A percentile compares a stretch with the other conserved stretches of the same genome.
Evolutionary conservation across 2,888 invertebrate genomes (phyloP).

Genomic region (Anagyrus pseudococci): DNA sequence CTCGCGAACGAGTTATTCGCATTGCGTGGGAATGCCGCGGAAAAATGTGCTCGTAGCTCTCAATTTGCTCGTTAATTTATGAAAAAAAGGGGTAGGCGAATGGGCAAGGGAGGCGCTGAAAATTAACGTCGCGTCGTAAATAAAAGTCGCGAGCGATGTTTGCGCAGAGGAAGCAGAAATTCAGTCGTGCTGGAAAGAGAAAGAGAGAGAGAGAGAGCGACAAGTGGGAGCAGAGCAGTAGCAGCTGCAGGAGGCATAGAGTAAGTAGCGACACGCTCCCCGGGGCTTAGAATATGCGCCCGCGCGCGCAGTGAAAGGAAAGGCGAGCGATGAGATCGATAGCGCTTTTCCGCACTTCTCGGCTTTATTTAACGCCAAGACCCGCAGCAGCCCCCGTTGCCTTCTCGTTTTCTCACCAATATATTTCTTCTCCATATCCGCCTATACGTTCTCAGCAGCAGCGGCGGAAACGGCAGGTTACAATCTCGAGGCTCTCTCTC

Average conservation of each 20-base stretch:
- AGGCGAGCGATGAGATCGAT: constrained; percentile 15
- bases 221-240: not conserved
- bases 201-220: no score
- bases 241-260: not conserved
- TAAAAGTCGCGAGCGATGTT: no score
- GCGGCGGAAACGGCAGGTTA: no score
- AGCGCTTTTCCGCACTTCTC: constrained; percentile 22
- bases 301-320: constrained; percentile 27
- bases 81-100: not conserved
- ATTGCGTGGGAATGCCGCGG: not conserved
- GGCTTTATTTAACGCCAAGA: not conserved
- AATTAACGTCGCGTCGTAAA: not conserved
- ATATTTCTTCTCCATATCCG: no score
- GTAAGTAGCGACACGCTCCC: no score
- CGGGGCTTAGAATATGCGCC: no score
- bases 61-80: not conserved
- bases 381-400: constrained; percentile 7
- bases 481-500: no score
- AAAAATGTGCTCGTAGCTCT: no score
- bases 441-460: no score
- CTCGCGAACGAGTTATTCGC: not conserved
- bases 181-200: no score
- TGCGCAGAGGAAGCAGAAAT: no score
- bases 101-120: not conserved
- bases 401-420: constrained; percentile 1